Evolutionary conservation across 2,888 invertebrate species (phyloP).

Genomic region (Drosophila kokeensis): DNA sequence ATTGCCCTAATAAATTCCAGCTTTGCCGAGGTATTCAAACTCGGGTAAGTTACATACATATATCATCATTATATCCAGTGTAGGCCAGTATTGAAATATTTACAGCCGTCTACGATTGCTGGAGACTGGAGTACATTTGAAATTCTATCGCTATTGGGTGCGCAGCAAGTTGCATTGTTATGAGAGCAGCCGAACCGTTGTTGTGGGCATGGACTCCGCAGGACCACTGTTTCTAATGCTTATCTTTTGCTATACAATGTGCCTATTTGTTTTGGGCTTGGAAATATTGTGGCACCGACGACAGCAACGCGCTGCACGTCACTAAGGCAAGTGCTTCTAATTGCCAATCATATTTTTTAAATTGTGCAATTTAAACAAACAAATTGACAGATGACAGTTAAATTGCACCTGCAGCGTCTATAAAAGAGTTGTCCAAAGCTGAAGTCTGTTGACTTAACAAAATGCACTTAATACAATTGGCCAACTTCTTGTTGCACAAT

Average conservation of each 20-base stretch:
- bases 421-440: slow-evolving; percentile 38
- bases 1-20: slow-evolving; percentile 73
- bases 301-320: slow-evolving; percentile 8
- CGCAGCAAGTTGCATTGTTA: slow-evolving; percentile 75
- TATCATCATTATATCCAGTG: background rate
- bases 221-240: slow-evolving; percentile 82
- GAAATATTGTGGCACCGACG: slow-evolving; percentile 68
- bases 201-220: slow-evolving; percentile 81
- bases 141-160: slow-evolving; percentile 75
- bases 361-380: slow-evolving; percentile 61
- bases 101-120: slow-evolving; percentile 73
- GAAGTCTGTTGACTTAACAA: slow-evolving; percentile 28
- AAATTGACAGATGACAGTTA: slow-evolving; percentile 48
- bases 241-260: slow-evolving; percentile 59
- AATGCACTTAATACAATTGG: slow-evolving; percentile 60
- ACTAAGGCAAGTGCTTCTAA: slow-evolving; percentile 44
- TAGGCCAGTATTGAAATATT: background rate
- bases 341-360: slow-evolving; percentile 29
- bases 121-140: slow-evolving; percentile 80
- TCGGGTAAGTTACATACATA: slow-evolving; percentile 31
- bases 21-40: slow-evolving; percentile 75
- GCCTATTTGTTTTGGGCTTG: slow-evolving; percentile 67
- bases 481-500: slow-evolving; percentile 72
- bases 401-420: slow-evolving; percentile 47
- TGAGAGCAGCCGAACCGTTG: slow-evolving; percentile 70